A percentile compares a stretch with the other conserved stretches of the same genome.
Conservation (phyloP, 2,888 invertebrate genomes). For the Euphydryas editha region DNA sequence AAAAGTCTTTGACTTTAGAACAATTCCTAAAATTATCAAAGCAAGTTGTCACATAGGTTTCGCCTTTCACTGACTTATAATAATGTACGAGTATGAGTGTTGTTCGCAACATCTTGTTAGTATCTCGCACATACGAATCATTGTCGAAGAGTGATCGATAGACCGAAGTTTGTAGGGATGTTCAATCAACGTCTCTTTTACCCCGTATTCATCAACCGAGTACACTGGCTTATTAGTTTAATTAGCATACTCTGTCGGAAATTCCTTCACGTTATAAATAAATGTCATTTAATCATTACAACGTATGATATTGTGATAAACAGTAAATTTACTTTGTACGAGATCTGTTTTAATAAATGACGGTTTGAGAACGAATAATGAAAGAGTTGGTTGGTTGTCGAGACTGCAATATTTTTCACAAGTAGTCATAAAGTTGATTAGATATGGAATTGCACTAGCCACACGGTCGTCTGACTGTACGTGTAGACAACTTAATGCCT, state of each 20-base stretch:
- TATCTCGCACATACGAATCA: conserved; percentile 17
- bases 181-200: conserved; percentile 45
- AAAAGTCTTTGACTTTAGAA: not conserved
- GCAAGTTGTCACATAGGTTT: not conserved
- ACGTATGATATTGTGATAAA: not conserved
- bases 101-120: conserved; percentile 20
- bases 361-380: no score
- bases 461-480: no score
- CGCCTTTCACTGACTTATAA: not conserved
- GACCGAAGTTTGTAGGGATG: conserved; percentile 38
- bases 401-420: no score
- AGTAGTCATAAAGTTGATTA: no score
- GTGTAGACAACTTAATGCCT: no score
- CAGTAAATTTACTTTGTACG: not conserved
- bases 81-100: not conserved
- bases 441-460: no score
- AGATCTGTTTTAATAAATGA: no score
- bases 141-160: conserved; percentile 36
- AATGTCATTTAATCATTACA: not conserved
- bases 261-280: conserved; percentile 13
- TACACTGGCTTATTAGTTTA: conserved; percentile 36
- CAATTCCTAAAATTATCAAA: not conserved
- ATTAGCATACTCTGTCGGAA: conserved; percentile 21
- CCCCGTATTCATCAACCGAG: conserved; percentile 40
- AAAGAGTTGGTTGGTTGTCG: no score